A percentile compares a stretch with the other conserved stretches of the same genome.
Evolutionary conservation across 2,113 vertebrate species (phyloP).

Genomic region (Holacanthus passer): DNA sequence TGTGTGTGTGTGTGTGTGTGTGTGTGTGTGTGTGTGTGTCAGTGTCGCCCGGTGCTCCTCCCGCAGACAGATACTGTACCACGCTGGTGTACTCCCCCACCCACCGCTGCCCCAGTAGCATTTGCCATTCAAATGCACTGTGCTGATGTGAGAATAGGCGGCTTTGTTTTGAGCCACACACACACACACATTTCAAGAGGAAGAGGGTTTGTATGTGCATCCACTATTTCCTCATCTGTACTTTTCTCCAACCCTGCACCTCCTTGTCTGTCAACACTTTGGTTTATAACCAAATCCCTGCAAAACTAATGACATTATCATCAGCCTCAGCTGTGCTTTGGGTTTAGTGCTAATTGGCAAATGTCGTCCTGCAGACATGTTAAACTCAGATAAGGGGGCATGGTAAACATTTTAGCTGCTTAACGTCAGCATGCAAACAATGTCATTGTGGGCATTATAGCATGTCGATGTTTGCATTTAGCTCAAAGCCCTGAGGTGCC

Average conservation of each 20-base stretch:
- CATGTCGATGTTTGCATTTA: background rate
- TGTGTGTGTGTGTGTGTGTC: constrained; percentile 15
- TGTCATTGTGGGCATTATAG: background rate
- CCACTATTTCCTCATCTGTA: background rate
- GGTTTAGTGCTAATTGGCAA: background rate
- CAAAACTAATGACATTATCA: no score
- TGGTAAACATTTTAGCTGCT: background rate
- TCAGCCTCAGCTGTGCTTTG: background rate
- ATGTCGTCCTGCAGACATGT: background rate
- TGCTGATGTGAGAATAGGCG: constrained; percentile 39
- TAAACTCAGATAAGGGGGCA: background rate
- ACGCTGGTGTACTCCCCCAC: constrained; percentile 20
- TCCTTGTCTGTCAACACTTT: background rate
- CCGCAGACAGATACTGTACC: constrained; percentile 22
- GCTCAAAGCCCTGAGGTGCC: background rate
- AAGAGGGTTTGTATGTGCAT: background rate
- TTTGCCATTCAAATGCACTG: constrained; percentile 53
- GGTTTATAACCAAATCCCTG: no score
- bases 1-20: constrained; percentile 44
- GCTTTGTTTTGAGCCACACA: constrained; percentile 31
- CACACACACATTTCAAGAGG: background rate
- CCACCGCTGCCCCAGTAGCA: constrained; percentile 10
- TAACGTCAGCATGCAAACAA: background rate
- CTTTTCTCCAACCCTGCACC: background rate
- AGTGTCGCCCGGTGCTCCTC: constrained; percentile 33